Evolutionary conservation across 2,888 invertebrate genomes (phyloP), one percentile per base, ranked within the genome.

Genomic region (Smittia sp.): DNA sequence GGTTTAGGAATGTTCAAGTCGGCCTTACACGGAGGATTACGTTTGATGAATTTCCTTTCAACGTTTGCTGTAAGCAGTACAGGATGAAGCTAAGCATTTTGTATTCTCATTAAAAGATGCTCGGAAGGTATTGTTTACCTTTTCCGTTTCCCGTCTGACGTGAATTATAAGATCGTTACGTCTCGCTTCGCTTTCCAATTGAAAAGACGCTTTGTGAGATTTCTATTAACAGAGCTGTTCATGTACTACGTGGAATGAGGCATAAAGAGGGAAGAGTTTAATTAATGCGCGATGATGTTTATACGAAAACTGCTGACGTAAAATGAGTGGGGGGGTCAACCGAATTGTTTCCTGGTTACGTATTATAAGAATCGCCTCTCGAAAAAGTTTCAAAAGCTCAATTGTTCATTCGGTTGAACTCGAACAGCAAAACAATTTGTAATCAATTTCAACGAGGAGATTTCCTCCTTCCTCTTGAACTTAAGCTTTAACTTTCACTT

Each of bases 41-140:
- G 7, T 63, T 63, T 63, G 63, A 63, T 63, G 63, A 63, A 63
- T 63, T 63, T 63, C 25, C 63, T 63, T 63, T 63, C 27, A 27
- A 13, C 25, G 22, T 27, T 13, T n/a, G 58, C 22, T 58, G 2
- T 22, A 46, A 9, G 32, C 3, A 32, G 9, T 6, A 32, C 32
- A 9, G 32, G 9, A 32, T 32, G 32, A 9, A 32, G 32, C 32
- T 32, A 32, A 32, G 32, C 32, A 32, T 9, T 32, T 32, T 32
- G 32, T 32, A 9, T 32, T 32, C 32, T 46, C 15, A 46, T 46
- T 46, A 46, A 46, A 46, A 46, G 46, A n/a, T 46, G 15, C 46
- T 15, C n/a, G 32, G 32, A 9, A 32, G 32, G 32, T 11, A n/a
- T 46, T 46, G 46, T 46, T 46, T 46, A 46, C 46, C 46, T 13